These are phyloP conservation scores for Sinonovacula constricta DNA, from an alignment of 1,140 invertebrate genomes.

Conservation along the genomic window DNA sequence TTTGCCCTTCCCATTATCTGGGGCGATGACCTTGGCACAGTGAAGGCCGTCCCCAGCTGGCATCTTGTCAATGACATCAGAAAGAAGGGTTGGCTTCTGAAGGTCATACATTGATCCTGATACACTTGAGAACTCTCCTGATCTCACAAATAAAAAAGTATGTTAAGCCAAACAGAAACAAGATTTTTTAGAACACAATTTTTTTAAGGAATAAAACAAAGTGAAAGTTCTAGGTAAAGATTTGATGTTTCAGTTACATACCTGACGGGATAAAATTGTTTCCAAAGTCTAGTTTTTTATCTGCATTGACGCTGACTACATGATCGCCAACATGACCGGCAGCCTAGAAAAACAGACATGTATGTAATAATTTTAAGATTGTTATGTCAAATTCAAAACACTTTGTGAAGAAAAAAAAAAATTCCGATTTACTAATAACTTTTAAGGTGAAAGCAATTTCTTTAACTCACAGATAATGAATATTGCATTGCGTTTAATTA, in stretches of 20 bases:
- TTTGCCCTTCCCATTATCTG: slow-evolving; percentile 8
- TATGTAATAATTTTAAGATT: too few species aligned
- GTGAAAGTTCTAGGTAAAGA: not conserved
- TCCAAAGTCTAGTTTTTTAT: slow-evolving; percentile 14
- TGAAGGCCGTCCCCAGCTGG: slow-evolving; percentile 25
- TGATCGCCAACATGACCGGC: slow-evolving; percentile 35
- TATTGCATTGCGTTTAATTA: too few species aligned
- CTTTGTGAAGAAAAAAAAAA: too few species aligned
- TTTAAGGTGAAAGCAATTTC: too few species aligned
- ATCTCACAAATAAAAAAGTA: too few species aligned
- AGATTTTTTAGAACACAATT: too few species aligned
- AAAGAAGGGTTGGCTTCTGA: slow-evolving; percentile 6
- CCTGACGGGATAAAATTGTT: slow-evolving; percentile 36
- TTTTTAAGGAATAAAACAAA: too few species aligned
- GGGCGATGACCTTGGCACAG: not conserved
- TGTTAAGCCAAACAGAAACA: too few species aligned
- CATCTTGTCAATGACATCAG: slow-evolving; percentile 30
- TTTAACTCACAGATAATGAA: too few species aligned
- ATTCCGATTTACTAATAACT: too few species aligned
- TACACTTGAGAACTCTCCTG: slow-evolving; percentile 4
- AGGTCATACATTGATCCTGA: slow-evolving; percentile 10
- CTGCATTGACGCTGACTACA: slow-evolving; percentile 6
- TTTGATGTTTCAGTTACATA: not conserved
- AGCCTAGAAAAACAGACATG: slow-evolving; percentile 25
- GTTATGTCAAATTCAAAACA: too few species aligned